Percentiles rank a stretch among this genome's conserved stretches.
Conservation (phyloP, 2,797 vertebrate genomes). For the Anableps anableps region DNA sequence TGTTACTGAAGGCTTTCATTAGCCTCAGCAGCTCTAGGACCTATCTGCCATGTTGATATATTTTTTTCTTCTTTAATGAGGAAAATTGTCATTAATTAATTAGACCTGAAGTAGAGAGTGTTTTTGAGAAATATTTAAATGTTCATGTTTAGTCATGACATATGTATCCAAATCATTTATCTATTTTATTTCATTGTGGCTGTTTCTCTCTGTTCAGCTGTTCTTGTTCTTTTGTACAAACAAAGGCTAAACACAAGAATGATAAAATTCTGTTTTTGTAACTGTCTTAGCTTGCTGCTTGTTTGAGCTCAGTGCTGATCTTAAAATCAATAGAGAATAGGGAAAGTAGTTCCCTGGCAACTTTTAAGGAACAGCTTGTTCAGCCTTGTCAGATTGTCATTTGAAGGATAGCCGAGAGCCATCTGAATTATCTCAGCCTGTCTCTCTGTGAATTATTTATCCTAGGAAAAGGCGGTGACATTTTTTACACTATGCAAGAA, state of each 20-base stretch:
- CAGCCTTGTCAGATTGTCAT: slow-evolving; percentile 67
- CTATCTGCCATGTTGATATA: not conserved
- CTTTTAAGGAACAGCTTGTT: slow-evolving; percentile 70
- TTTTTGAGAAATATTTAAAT: slow-evolving; percentile 11
- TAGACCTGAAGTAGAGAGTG: not conserved
- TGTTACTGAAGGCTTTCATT: not conserved
- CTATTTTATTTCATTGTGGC: not conserved
- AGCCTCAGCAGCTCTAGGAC: not conserved
- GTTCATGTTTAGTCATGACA: not conserved
- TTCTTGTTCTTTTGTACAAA: not conserved
- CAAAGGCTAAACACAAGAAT: not conserved
- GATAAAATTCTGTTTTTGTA: slow-evolving; percentile 11
- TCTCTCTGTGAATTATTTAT: slow-evolving; percentile 79
- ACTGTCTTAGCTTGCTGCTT: slow-evolving; percentile 42
- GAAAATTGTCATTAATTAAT: not conserved
- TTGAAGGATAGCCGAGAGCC: slow-evolving; percentile 63
- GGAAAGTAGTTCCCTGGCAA: slow-evolving; percentile 61
- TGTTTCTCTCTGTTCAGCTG: not conserved
- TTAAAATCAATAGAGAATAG: slow-evolving; percentile 42
- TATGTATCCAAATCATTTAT: not conserved
- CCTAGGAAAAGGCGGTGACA: slow-evolving; percentile 57
- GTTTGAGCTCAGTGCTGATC: slow-evolving; percentile 28
- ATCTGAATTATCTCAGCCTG: slow-evolving; percentile 56
- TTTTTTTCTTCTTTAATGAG: not conserved
- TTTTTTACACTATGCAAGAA: slow-evolving; percentile 57